These are phyloP conservation scores for Phallusia fumigata DNA, from an alignment of 23 tunicate species.

Conservation along the genomic window DNA sequence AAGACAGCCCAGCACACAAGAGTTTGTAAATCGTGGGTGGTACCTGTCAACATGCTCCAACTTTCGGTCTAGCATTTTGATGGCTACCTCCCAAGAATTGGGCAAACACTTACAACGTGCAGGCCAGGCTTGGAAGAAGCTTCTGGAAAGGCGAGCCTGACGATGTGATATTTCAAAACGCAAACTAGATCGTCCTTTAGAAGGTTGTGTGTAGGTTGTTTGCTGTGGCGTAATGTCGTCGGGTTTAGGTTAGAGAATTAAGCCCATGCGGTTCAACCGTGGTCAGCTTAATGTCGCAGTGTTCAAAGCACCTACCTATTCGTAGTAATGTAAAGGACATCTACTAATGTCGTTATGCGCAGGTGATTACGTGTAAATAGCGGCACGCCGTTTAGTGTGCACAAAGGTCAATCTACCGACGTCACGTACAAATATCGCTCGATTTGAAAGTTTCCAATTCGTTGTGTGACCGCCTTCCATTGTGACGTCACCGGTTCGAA, in stretches of 20 bases:
- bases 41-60: slow-evolving; percentile 27
- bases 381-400: background rate
- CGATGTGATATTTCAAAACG: no score
- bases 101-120: slow-evolving; percentile 8
- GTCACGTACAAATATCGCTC: no score
- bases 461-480: background rate
- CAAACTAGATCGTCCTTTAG: no score
- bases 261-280: no score
- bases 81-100: slow-evolving; percentile 66
- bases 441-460: no score
- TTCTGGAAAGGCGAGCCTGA: background rate
- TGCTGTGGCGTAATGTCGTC: background rate
- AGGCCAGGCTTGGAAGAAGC: background rate
- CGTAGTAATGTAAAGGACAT: no score
- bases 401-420: no score
- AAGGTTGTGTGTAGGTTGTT: no score
- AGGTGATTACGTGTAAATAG: no score
- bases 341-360: no score
- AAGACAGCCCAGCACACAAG: background rate
- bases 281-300: background rate
- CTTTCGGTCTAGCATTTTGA: slow-evolving; percentile 44
- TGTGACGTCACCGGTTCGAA: slow-evolving; percentile 55
- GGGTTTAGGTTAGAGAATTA: background rate
- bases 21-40: slow-evolving; percentile 29
- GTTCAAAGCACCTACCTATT: no score